Evolutionary conservation across 2,797 vertebrate genomes (phyloP).

Genomic region (Sphenodon punctatus): DNA sequence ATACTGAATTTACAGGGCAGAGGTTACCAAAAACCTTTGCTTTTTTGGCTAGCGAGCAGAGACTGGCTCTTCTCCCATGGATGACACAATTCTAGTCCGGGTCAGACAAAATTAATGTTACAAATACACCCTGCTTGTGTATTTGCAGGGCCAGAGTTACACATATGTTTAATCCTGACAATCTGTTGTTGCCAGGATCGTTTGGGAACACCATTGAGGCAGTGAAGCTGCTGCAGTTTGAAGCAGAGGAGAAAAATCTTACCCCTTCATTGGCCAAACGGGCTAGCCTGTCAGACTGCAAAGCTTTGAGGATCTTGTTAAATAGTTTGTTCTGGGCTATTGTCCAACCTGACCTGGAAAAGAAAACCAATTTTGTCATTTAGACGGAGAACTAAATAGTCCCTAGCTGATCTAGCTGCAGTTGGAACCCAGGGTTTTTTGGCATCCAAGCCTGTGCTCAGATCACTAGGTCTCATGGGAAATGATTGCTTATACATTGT

Average conservation of each 20-base stretch:
- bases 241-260: slow-evolving; percentile 50
- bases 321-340: slow-evolving; percentile 95
- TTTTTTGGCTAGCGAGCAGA: neutral
- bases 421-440: neutral
- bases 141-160: no score
- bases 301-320: slow-evolving; percentile 95
- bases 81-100: fast-evolving
- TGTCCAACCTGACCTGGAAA: slow-evolving; percentile 89
- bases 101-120: no score
- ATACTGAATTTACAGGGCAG: neutral
- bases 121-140: no score
- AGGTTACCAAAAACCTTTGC: neutral
- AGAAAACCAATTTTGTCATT: neutral
- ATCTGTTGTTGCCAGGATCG: fast-evolving
- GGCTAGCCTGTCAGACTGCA: slow-evolving; percentile 92
- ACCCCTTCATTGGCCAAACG: slow-evolving; percentile 94
- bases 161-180: neutral
- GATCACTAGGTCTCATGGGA: neutral
- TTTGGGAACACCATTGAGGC: fast-evolving
- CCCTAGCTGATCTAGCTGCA: neutral
- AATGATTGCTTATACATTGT: no score
- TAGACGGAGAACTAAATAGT: neutral
- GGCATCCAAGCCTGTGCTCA: neutral
- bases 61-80: fast-evolving
- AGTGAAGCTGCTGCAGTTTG: fast-evolving